These are phyloP conservation scores for Enteromius paludinosus DNA, from an alignment of 2,797 vertebrate species.

Conservation along the genomic window DNA sequence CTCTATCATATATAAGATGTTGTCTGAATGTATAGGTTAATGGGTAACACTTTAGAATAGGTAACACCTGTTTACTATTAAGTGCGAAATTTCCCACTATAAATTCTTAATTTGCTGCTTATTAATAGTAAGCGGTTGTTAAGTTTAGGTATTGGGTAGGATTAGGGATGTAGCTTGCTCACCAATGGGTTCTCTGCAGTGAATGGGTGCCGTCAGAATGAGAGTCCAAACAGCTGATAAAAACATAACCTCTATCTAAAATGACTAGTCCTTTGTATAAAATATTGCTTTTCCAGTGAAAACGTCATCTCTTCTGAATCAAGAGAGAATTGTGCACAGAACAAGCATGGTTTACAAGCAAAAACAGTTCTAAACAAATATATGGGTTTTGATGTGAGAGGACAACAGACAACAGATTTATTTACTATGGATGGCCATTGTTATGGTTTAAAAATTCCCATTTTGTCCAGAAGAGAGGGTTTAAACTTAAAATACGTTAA, in stretches of 20 bases:
- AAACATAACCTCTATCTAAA: no score
- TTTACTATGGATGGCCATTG: not conserved
- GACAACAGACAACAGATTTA: no score
- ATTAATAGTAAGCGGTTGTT: no score
- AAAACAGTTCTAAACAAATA: not conserved
- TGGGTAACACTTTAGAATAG: no score
- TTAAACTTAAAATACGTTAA: not conserved
- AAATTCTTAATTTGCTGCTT: no score
- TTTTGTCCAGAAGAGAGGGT: not conserved
- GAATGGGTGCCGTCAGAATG: not conserved
- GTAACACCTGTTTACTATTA: no score
- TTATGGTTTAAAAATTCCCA: not conserved
- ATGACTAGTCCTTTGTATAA: not conserved
- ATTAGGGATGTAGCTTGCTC: not conserved
- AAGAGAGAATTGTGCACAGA: not conserved
- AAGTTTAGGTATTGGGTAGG: no score
- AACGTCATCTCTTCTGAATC: not conserved
- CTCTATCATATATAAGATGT: slow-evolving; percentile 8
- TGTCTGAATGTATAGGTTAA: not conserved
- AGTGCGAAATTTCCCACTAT: no score
- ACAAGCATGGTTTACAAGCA: not conserved
- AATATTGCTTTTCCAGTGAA: not conserved
- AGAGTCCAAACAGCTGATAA: not conserved
- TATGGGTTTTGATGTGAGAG: not conserved
- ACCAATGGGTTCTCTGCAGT: not conserved